Evolutionary conservation across 2,113 vertebrate genomes (phyloP), one percentile per base, ranked within the genome.

Genomic region (Antennarius striatus): DNA sequence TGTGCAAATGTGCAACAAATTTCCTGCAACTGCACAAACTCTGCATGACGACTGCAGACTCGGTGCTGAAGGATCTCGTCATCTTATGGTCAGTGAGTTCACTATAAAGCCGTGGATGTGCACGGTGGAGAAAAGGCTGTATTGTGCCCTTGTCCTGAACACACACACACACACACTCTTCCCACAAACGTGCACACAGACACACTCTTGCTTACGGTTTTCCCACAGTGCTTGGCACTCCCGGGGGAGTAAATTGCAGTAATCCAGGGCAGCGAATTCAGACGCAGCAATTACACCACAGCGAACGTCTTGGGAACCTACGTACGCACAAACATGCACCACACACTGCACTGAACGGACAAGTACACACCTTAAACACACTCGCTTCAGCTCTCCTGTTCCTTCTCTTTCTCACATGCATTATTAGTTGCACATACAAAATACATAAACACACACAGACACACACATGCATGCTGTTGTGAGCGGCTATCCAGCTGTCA

Each of bases 401-500:
- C 13, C 4, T 59, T 61, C 30, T 56, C 58, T 42, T 13, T 40
- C 48, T 32, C 22, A 50, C 40, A 73, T 72, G 66, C 67, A 50
- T 36, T 52, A 60, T 47, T 42, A 57, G 51, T 57, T 56, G 62
- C n/a, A 73, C 49, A 70, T 63, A 68, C 63, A 75, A 57, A 48
- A 66, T 22, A 55, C 52, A 68, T 55, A 68, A 54, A 74, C 59
- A 83, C 69, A 82, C 62, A 78, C 58, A 64, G 52, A 78, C 63
- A 75, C 45, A 75, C 6, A 56, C 64, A 83, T 60, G 48, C 71
- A 79, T 13, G 43, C 73, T 75, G 79, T 59, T 76, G 81, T 63
- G 70, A 63, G 81, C 60, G 81, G 86, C 90, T 80, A 90, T 90
- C 85, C 81, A 63, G 87, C 90, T 94, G 92, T 93, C 93, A 93